These are phyloP conservation scores for Harpalus rubripes DNA, from an alignment of 2,888 invertebrate genomes.

Conservation along the genomic window DNA sequence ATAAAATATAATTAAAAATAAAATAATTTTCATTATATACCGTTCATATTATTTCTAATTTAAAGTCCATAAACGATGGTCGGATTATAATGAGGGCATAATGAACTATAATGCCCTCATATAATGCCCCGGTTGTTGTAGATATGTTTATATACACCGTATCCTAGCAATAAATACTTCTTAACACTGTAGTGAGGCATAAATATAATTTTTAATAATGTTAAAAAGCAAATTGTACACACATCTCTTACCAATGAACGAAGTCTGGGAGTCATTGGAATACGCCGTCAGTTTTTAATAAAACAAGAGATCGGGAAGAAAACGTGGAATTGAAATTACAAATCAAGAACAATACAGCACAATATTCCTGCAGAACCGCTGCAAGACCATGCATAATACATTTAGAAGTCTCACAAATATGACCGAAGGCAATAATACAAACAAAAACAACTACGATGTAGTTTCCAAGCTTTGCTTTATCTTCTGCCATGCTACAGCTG, in stretches of 20 bases:
- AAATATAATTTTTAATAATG: neutral
- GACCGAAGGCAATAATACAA: conserved; percentile 37
- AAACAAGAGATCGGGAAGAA: conserved; percentile 13
- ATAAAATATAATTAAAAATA: no score
- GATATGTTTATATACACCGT: no score
- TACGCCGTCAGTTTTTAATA: neutral
- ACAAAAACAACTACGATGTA: conserved; percentile 24
- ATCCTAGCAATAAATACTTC: no score
- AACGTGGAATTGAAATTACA: conserved; percentile 32
- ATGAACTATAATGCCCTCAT: no score
- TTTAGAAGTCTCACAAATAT: conserved; percentile 38
- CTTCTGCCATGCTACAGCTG: neutral
- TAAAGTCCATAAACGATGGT: no score
- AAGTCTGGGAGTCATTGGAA: neutral
- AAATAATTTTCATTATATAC: no score
- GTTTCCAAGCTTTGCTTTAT: conserved; percentile 13
- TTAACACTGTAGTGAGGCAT: no score
- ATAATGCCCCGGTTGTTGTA: no score
- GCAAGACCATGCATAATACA: conserved; percentile 34
- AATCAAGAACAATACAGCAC: conserved; percentile 27
- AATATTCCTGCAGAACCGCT: conserved; percentile 15
- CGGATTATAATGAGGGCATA: no score
- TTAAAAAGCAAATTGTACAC: neutral
- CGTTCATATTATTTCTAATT: no score
- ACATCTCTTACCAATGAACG: neutral